Base-by-base conservation (phyloP, 2,113 vertebrate species). In the Xenopus borealis region DNA sequence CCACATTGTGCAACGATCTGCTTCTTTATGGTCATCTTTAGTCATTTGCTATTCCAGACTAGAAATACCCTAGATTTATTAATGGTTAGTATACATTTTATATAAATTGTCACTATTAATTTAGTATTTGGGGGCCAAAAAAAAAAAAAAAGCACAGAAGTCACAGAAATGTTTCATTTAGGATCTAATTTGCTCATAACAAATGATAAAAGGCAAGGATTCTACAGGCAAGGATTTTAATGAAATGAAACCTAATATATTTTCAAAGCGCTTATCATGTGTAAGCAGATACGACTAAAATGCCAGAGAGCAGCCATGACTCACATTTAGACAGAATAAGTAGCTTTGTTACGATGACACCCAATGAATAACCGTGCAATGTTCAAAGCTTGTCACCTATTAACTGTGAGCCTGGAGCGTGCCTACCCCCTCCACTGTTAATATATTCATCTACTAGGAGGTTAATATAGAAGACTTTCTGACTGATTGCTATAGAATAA, bases 221-320 rank as follows among this genome's bases (percentile, higher is more conserved):
- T 57, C 7, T 45, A 44, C 18, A 70, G 66, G 57, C 20, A 61
- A 67, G 18, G 18, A 45, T 17, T 67, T 66, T 67, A 47, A 45
- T 68, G 55, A 67, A 46, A 69, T 27, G 50, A 76, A 76, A 63
- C 59, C 47, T 69, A 59, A 69, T 59, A 55, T 69, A 47, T 55
- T 69, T 63, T 69, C 16, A 69, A 63, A 77, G 74, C 52, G 27
- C 72, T 23, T 68, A 16, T 69, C 58, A 30, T 75, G 67, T 70
- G 47, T 46, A 64, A 76, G 74, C 50, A 76, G 66, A 76, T 76
- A 76, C 57, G 20, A 62, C 53, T 55, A 76, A 47, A 55, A 64
- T 57, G 67, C 19, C 47, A 57, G 17, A 50, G 19, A 16, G 44
- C 30, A 69, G 58, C 45, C 66, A 76, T 69, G 73, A 76, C 27